Base-by-base conservation (phyloP, 2,113 vertebrate species). In the Phylloscopus trochilus region DNA sequence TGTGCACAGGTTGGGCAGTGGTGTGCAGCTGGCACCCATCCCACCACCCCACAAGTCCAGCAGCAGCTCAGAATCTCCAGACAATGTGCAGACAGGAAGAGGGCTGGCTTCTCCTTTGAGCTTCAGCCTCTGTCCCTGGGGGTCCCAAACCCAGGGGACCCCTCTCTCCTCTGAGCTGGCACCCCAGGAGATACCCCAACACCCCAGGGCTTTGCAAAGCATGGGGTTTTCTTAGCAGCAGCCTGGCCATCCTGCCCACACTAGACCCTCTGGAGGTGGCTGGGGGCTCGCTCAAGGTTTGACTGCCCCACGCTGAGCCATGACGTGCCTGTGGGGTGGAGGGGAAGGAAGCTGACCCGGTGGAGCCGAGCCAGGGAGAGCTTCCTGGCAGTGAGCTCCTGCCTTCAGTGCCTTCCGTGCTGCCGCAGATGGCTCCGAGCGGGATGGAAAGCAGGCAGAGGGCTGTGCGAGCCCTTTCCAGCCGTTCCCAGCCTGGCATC, bases 51-150 rank as follows among this genome's bases (percentile, higher is more conserved):
- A 3, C 5, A 1, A 47, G 41, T 20, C 74, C 49, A 41, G 37
- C 0, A 0, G 28, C n/a, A 35, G 43, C 53, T 62, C 1, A 0
- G 26, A 41, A 51, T 20, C 37, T 56, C n/a, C 6, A 8, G 52
- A 24, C 9, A 28, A 41, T 7, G 26, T 3, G 7, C 31, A 27
- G 64, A 41, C 2, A 1, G 27, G 12, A 44, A 20, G 59, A 47
- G 13, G 24, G 49, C 35, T 74, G 44, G 24, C 39, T 74, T 47
- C 69, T 53, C 37, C 83, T 74, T 51, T 0, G 0, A 59, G 39
- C 72, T 59, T 20, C 56, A 55, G 28, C 51, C 41, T 49, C 26
- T 46, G n/a, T 35, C 33, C 7, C 26, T 16, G 6, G 2, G 23
- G 27, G 4, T 59, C 27, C 8, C 37, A 87, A 31, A 84, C n/a